Evolutionary conservation across 2,113 vertebrate species (phyloP).

Genomic region (Athene noctua): DNA sequence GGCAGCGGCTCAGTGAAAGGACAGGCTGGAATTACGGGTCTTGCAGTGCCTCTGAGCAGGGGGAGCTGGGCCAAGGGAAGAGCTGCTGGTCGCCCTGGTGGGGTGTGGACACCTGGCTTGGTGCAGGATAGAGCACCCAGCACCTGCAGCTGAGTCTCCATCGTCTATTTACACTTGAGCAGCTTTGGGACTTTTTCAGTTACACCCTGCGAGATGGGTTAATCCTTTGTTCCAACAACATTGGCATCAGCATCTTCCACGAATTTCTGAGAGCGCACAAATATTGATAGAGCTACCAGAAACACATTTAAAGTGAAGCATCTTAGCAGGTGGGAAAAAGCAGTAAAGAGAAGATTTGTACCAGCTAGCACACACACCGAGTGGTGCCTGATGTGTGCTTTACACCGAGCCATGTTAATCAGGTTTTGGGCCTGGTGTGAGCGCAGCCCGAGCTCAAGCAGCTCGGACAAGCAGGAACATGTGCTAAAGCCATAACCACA

Average conservation of each 20-base stretch:
- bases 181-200: neutral
- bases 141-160: neutral
- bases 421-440: neutral
- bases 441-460: neutral
- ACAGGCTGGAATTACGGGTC: neutral
- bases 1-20: neutral
- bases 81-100: neutral
- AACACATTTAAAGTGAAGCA: neutral
- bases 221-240: neutral
- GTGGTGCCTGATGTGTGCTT: neutral
- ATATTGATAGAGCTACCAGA: neutral
- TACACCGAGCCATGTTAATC: rapidly evolving
- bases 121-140: neutral
- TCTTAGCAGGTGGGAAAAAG: neutral
- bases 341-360: neutral
- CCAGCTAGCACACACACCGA: rapidly evolving
- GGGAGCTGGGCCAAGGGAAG: neutral
- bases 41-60: neutral
- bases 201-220: neutral
- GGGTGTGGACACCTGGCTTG: neutral
- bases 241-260: neutral
- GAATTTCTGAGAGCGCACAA: neutral
- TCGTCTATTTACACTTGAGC: rapidly evolving
- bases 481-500: neutral
- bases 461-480: rapidly evolving